phyloP scores from a whole-genome alignment of 2,888 invertebrate species.

The Gasteruption jaculator region DNA sequence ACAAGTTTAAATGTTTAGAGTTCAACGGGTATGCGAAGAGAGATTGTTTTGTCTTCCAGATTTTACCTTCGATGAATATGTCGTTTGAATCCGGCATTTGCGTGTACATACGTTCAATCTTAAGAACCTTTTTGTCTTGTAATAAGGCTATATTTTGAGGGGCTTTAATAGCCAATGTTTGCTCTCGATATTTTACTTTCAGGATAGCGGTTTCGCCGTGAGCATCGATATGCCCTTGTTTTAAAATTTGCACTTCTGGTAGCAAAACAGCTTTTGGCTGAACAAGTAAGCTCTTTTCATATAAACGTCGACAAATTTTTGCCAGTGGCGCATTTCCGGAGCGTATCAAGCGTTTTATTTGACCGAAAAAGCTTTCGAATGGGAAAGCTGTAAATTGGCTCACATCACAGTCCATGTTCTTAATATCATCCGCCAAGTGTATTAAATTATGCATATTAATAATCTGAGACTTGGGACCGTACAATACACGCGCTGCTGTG shows the following conservation, averaged over 20 bases:
- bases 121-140: conserved; percentile 1
- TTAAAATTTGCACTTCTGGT: conserved; percentile 2
- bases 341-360: conserved; percentile 15
- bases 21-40: neutral
- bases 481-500: conserved; percentile 3
- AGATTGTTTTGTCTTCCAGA: neutral
- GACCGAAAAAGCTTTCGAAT: conserved; percentile 17
- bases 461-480: conserved; percentile 8
- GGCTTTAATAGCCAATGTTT: neutral
- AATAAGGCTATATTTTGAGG: conserved; percentile 9
- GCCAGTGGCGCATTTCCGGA: conserved; percentile 15
- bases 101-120: conserved; percentile 4
- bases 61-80: neutral
- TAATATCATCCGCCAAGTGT: conserved; percentile 18
- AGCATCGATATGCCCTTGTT: conserved; percentile 4
- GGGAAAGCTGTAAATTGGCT: conserved; percentile 14
- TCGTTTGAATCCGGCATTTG: neutral
- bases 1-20: conserved; percentile 3
- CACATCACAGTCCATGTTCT: conserved; percentile 11
- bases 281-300: conserved; percentile 11
- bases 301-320: conserved; percentile 19
- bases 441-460: conserved; percentile 36
- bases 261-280: neutral
- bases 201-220: no score
- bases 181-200: conserved; percentile 6